These are phyloP conservation scores for Drosophila sp. DNA, from an alignment of 1,140 invertebrate genomes.

Conservation along the genomic window DNA sequence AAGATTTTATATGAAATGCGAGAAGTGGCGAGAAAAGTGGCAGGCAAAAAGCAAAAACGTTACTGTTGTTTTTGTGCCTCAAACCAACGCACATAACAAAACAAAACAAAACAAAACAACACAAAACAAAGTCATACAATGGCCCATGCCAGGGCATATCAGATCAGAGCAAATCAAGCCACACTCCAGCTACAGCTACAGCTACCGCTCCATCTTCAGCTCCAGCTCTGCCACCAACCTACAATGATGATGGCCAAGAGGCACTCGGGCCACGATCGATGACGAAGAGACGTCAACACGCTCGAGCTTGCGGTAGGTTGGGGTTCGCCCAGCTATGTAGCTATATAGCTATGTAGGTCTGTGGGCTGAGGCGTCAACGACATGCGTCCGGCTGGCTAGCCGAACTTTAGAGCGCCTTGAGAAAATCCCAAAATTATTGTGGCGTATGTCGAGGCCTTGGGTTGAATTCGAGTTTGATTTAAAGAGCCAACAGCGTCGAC, in stretches of 20 bases:
- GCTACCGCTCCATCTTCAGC: no score
- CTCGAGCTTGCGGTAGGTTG: conserved; percentile 77
- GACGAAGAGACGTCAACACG: conserved; percentile 54
- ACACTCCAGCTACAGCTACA: conserved; percentile 41
- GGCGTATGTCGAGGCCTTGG: conserved; percentile 76
- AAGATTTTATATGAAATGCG: conserved; percentile 80
- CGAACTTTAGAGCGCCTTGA: conserved; percentile 63
- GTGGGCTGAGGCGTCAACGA: conserved; percentile 73
- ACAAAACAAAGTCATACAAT: conserved; percentile 59
- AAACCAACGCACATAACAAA: conserved; percentile 49
- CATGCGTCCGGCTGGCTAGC: conserved; percentile 50
- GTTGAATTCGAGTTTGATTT: conserved; percentile 78
- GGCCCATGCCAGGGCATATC: conserved; percentile 30
- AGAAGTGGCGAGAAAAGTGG: conserved; percentile 64
- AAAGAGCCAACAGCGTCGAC: conserved; percentile 54
- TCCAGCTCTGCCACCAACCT: no score
- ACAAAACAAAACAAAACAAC: conserved; percentile 46
- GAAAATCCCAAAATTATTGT: conserved; percentile 80
- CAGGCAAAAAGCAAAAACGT: conserved; percentile 43
- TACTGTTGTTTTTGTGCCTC: conserved; percentile 13
- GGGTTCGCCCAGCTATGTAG: conserved; percentile 58
- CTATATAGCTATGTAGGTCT: conserved; percentile 42
- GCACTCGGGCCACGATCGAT: conserved; percentile 25
- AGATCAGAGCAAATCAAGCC: conserved; percentile 24
- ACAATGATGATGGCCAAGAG: conserved; percentile 56